Evolutionary conservation across 2,113 vertebrate genomes (phyloP).

Genomic region (Chiloscyllium plagiosum): DNA sequence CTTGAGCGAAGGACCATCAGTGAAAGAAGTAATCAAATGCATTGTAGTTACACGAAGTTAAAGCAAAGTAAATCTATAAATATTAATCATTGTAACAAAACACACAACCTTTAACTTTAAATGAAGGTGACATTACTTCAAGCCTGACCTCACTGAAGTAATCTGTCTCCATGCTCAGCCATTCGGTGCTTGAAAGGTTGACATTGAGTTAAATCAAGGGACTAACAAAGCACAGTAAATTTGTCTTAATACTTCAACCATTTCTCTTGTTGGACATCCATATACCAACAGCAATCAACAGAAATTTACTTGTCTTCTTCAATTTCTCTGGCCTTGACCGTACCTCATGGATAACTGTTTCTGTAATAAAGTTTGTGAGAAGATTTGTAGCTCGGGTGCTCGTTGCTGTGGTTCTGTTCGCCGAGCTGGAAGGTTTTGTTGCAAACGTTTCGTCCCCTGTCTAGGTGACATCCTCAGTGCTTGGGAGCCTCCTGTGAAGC

Average conservation of each 20-base stretch:
- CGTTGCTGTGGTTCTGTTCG: too few species aligned
- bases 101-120: constrained; percentile 13
- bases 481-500: too few species aligned
- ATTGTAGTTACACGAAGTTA: neutral
- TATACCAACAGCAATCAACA: neutral
- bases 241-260: constrained; percentile 10
- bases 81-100: constrained; percentile 5
- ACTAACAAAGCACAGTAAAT: constrained; percentile 14
- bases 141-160: neutral
- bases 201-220: neutral
- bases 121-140: constrained; percentile 20
- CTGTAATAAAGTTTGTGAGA: too few species aligned
- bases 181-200: neutral
- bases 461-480: too few species aligned
- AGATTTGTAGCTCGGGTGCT: too few species aligned
- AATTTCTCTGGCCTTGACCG: neutral
- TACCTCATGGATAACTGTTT: constrained; percentile 7
- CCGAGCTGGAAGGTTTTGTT: too few species aligned
- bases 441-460: too few species aligned
- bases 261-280: constrained; percentile 19
- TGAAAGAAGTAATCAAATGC: neutral
- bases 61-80: neutral
- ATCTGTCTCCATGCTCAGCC: neutral
- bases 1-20: neutral
- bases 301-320: neutral